Evolutionary conservation across 2,113 vertebrate species (phyloP).

Genomic region (Vulpes ferrilata): DNA sequence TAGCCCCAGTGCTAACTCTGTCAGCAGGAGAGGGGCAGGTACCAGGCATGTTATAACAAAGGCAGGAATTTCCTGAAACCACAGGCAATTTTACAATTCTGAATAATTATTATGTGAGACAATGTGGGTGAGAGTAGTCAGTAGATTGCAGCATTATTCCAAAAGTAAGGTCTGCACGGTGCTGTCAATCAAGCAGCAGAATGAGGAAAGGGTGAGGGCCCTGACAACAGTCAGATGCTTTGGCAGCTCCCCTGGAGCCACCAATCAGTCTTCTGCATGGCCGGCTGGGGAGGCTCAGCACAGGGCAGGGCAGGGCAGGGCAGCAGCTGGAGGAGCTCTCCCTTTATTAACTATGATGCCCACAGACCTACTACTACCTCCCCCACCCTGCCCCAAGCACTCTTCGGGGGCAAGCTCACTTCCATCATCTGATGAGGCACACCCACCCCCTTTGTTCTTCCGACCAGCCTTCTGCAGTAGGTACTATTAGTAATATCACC

Average conservation of each 20-base stretch:
- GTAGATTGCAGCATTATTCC: not conserved
- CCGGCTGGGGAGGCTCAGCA: not conserved
- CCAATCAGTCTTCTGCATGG: not conserved
- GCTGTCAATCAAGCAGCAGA: not conserved
- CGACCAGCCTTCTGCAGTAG: not conserved
- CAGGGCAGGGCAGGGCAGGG: not conserved
- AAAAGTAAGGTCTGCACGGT: not conserved
- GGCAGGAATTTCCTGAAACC: slow-evolving; percentile 6
- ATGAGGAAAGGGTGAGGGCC: not conserved
- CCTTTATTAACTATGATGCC: not conserved
- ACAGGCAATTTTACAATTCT: not conserved
- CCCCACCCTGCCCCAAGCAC: not conserved
- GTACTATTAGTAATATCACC: not conserved
- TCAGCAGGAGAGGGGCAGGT: not conserved
- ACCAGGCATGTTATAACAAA: slow-evolving; percentile 32
- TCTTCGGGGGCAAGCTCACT: not conserved
- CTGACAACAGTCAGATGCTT: not conserved
- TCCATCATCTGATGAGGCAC: not conserved
- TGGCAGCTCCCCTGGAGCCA: not conserved
- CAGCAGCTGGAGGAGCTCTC: not conserved
- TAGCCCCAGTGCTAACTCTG: not conserved
- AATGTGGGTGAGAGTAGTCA: not conserved
- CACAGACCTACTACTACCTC: not conserved
- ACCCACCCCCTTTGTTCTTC: not conserved
- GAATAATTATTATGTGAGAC: not conserved